Percentiles rank a stretch among this genome's conserved stretches.
phyloP scores from a whole-genome alignment of 2,888 invertebrate genomes.

The Leucophora obtusa region DNA sequence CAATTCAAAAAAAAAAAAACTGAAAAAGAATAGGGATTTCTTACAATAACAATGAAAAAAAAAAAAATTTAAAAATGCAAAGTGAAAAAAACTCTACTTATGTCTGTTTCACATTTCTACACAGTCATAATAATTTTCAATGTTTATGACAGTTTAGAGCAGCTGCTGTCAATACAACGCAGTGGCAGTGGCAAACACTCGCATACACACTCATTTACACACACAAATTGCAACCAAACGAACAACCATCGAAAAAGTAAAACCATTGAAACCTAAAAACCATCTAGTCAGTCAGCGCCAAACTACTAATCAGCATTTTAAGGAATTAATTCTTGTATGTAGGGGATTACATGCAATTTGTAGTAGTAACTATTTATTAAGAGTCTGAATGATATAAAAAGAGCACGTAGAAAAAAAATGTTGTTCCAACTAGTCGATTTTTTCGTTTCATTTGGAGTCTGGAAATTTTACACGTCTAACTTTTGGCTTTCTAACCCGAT shows the following conservation, averaged over 20 bases:
- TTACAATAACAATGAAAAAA: slow-evolving; percentile 19
- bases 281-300: not conserved
- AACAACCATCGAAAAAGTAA: not conserved
- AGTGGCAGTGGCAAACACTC: slow-evolving; percentile 22
- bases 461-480: too few relatives aligned
- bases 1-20: not conserved
- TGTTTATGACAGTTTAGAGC: slow-evolving; percentile 56
- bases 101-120: slow-evolving; percentile 35
- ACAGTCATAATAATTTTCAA: slow-evolving; percentile 37
- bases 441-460: too few relatives aligned
- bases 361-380: too few relatives aligned
- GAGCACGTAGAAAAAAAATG: too few relatives aligned
- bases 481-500: too few relatives aligned
- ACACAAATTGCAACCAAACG: not conserved
- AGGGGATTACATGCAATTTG: too few relatives aligned
- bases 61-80: slow-evolving; percentile 29
- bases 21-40: slow-evolving; percentile 38
- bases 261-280: not conserved
- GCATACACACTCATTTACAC: not conserved
- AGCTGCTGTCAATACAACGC: slow-evolving; percentile 58
- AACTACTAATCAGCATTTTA: not conserved
- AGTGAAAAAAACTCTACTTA: not conserved
- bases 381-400: too few relatives aligned
- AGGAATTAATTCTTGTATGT: not conserved
- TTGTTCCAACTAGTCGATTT: too few relatives aligned